Conservation (phyloP, 2,113 vertebrate species). For the Periophthalmodon schlosseri region DNA sequence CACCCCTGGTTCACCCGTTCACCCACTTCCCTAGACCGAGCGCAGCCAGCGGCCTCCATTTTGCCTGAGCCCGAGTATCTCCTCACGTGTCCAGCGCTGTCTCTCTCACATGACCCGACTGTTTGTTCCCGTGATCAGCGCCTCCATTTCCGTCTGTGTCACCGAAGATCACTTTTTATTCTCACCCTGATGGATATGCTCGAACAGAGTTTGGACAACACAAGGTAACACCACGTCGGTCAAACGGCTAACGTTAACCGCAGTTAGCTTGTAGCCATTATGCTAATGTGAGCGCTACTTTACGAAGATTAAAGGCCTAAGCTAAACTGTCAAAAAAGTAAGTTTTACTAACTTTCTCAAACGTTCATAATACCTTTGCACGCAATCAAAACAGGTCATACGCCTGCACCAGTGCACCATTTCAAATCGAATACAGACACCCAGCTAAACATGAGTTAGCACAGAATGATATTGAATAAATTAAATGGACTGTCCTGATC, state of each 20-base stretch:
- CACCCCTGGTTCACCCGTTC: not conserved
- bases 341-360: not conserved
- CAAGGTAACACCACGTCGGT: slow-evolving; percentile 77
- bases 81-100: slow-evolving; percentile 80
- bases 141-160: slow-evolving; percentile 74
- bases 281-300: slow-evolving; percentile 58
- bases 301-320: slow-evolving; percentile 50
- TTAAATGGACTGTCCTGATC: not conserved
- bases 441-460: slow-evolving; percentile 4
- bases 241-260: slow-evolving; percentile 66
- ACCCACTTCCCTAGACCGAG: not conserved
- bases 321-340: slow-evolving; percentile 12
- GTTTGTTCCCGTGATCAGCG: slow-evolving; percentile 94
- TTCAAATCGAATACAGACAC: not conserved
- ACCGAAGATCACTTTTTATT: slow-evolving; percentile 65
- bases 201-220: slow-evolving; percentile 83
- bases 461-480: slow-evolving; percentile 38
- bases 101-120: slow-evolving; percentile 92
- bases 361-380: not conserved
- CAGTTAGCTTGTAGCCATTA: slow-evolving; percentile 44
- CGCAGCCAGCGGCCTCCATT: slow-evolving; percentile 50
- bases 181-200: slow-evolving; percentile 85
- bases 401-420: not conserved
- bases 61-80: slow-evolving; percentile 63
- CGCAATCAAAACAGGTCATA: not conserved